Base-by-base conservation (phyloP, 2,113 vertebrate species). In the Bos javanicus region DNA sequence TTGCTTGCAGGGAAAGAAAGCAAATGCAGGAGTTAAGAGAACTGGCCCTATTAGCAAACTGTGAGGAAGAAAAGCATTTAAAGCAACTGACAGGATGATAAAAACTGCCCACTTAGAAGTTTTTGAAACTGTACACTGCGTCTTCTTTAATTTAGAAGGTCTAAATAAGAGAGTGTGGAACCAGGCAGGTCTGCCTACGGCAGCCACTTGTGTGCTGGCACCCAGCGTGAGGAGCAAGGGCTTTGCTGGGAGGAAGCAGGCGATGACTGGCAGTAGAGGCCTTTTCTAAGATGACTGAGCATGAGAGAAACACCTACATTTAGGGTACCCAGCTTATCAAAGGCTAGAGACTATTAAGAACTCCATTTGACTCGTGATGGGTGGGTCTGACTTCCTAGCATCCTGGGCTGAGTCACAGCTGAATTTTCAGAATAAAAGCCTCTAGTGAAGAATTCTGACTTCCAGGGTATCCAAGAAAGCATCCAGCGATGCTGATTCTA, bases 11-110 rank as follows among this genome's bases (percentile, higher is more conserved):
- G 64, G 50, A 1, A 11, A 16, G 80, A 26, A 86, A 93, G 60
- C 21, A 96, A 94, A 91, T 62, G 80, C 2, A 62, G 43, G 71
- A 93, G 25, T 94, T 97, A 91, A 92, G 56, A 91, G 43, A 87
- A 93, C 36, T 81, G 80, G n/a, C 19, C 71, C 67, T 90, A 90
- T 97, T 92, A 96, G 80, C 26, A 96, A 92, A 97, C 28, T 60
- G 28, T 71, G 59, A 81, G 50, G 39, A 94, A 83, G 39, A 93
- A 85, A 46, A 50, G 28, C 10, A 81, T 81, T 95, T 43, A 81
- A 92, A 90, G 48, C 57, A 71, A 76, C 56, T 23, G 46, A 67
- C 4, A n/a, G 12, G 85, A 67, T 52, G 36, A 93, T 4, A 56
- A 90, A 95, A 95, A 60, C 30, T 62, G 8, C 52, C 59, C 43